Evolutionary conservation across 1,140 invertebrate species (phyloP), one percentile per base, ranked within the genome.

Genomic region (Drosophila ananassae): DNA sequence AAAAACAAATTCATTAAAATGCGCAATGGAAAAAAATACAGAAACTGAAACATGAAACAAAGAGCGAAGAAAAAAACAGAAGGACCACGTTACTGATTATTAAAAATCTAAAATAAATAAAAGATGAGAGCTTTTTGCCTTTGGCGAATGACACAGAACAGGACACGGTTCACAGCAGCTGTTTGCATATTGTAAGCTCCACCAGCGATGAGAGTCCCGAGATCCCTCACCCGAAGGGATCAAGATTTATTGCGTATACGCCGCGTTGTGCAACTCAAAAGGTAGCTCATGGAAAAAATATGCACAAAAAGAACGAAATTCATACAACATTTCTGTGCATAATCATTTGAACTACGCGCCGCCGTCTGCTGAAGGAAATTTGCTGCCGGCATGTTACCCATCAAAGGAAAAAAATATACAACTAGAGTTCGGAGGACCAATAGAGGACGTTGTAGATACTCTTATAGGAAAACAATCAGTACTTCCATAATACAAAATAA

Each of bases 91-190:
- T 84, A 85, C 81, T 87, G 75, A 87, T 87, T 87, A 87, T 87
- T 87, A 87, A 87, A 87, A 87, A 87, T 87, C 82, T 87, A 87
- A 89, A 87, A 87, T 87, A 87, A 87, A 87, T 87, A 87, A 87
- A 78, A 87, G 83, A 87, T 87, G 82, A 87, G 71, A 82, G 68
- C 56, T 79, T 87, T 62, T 72, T 68, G 82, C 82, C 82, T 66
- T 53, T 72, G 73, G 82, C 82, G 69, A 72, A 77, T 87, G 82
- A 85, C 82, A 69, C 67, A 69, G 66, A 69, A 57, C 66, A 47
- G 62, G 41, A 67, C 41, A 28, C 22, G 66, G 62, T 37, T 44
- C n/a, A n/a, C 28, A 74, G 82, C 82, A 87, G 82, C 82, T 87
- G 82, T 87, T 87, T 87, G 82, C 77, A 85, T 80, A 84, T 80